Evolutionary conservation across 2,113 vertebrate genomes (phyloP), one percentile per base, ranked within the genome.

Genomic region (Solea senegalensis): DNA sequence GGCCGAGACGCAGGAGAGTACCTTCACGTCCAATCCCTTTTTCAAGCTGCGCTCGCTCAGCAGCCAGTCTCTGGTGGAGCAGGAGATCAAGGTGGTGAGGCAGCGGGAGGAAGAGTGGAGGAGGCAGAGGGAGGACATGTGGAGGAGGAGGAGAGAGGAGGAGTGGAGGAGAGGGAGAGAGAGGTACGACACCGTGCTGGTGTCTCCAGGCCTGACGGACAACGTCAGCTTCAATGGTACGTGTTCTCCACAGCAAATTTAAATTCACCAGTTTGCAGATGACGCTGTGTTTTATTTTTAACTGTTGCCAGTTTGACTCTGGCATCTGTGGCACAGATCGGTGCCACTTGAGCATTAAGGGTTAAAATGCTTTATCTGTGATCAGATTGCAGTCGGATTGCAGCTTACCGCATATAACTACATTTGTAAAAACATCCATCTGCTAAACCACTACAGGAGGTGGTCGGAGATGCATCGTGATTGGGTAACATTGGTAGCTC

Each of bases 31-130:
- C 13, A 92, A 92, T 64, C 91, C 91, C 0, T 93, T 93, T 55
- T 92, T 91, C 45, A 92, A 91, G 80, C 83, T 92, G 16, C 88
- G 91, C 13, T 92, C 90, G 3, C 69, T 91, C 65, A 91, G 91
- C 74, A 92, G 91, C 74, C 90, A 92, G 49, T 92, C 92, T 0
- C 80, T 93, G 54, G 89, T 93, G 57, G 91, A 91, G 75, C 87
- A 84, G 46, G 91, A 92, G 83, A 92, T 93, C 60, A 83, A 74
- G 11, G 48, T 91, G 76, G 92, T 90, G 53, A 82, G 83, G 61
- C 90, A 93, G 81, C 76, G 92, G 66, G 92, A 93, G 70, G 90
- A 92, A 34, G 90, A 92, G 69, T 89, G 90, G 74, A 88, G 77
- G 81, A 88, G 77, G 75, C 91, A 92, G 77, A 85, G 92, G 73